These are phyloP conservation scores for Meghimatium bilineatum DNA, from an alignment of 2,888 invertebrate genomes.

Conservation along the genomic window DNA sequence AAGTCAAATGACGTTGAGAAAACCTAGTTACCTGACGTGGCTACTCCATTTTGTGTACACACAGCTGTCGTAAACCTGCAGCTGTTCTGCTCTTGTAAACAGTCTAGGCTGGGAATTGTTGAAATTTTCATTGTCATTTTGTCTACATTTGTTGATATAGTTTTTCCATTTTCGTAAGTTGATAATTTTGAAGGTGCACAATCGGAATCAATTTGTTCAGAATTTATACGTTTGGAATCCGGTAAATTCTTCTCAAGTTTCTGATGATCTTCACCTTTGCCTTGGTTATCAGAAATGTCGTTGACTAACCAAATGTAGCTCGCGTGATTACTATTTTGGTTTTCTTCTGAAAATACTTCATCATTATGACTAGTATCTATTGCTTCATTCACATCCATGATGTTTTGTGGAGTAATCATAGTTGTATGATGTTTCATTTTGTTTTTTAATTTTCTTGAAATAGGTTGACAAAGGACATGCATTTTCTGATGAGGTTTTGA, in stretches of 20 bases:
- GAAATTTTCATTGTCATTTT: conserved; percentile 35
- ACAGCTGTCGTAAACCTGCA: conserved; percentile 60
- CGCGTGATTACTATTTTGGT: neutral
- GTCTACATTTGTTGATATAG: neutral
- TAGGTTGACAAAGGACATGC: neutral
- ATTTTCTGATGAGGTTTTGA: neutral
- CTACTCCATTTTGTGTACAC: conserved; percentile 63
- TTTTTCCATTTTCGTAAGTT: neutral
- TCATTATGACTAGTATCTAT: neutral
- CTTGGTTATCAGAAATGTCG: neutral
- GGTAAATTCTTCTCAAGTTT: neutral
- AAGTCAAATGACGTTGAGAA: neutral
- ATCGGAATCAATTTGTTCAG: neutral
- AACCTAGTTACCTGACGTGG: conserved; percentile 57
- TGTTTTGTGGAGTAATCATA: neutral
- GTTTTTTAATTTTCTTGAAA: neutral
- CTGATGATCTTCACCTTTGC: neutral
- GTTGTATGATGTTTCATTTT: neutral
- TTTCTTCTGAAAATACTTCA: neutral
- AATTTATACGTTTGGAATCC: neutral
- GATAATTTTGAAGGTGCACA: neutral
- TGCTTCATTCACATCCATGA: neutral
- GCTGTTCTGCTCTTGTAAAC: conserved; percentile 39
- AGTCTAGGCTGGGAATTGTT: neutral
- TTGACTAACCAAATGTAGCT: neutral